Conservation (phyloP, 2,888 invertebrate species). For the Amiota mariae region DNA sequence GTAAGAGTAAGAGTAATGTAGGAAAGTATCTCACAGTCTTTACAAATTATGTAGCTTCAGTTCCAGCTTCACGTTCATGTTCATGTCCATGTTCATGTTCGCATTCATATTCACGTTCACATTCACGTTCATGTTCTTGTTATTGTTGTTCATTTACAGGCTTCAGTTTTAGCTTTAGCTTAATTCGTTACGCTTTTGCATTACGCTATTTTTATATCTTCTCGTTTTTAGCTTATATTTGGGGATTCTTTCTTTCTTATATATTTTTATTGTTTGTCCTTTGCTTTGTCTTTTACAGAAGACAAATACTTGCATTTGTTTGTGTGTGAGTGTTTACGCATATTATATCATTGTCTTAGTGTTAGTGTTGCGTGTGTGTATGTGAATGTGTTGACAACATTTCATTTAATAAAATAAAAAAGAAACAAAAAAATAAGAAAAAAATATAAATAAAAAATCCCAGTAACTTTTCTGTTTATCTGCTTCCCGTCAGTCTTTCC, state of each 20-base stretch:
- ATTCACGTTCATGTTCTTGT: too few relatives aligned
- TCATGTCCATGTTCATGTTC: too few relatives aligned
- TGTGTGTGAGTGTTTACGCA: neutral
- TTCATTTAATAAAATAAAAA: constrained; percentile 62
- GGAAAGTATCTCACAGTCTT: neutral
- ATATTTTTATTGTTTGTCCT: neutral
- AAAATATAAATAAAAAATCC: neutral
- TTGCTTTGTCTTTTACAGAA: neutral
- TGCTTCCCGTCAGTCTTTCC: too few relatives aligned
- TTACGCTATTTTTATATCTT: neutral
- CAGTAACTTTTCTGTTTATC: neutral
- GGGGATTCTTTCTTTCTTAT: neutral
- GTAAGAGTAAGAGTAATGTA: too few relatives aligned
- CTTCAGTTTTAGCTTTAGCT: neutral
- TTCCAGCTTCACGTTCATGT: neutral
- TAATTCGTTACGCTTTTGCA: neutral
- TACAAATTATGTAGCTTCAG: neutral
- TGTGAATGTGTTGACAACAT: constrained; percentile 54
- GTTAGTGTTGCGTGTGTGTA: constrained; percentile 17
- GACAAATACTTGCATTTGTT: neutral
- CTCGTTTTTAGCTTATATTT: neutral
- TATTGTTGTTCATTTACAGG: too few relatives aligned
- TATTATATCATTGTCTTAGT: constrained; percentile 27
- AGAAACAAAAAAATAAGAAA: constrained; percentile 47
- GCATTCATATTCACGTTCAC: too few relatives aligned